Base-by-base conservation (phyloP, 2,888 invertebrate species). In the Tridacna crocea region DNA sequence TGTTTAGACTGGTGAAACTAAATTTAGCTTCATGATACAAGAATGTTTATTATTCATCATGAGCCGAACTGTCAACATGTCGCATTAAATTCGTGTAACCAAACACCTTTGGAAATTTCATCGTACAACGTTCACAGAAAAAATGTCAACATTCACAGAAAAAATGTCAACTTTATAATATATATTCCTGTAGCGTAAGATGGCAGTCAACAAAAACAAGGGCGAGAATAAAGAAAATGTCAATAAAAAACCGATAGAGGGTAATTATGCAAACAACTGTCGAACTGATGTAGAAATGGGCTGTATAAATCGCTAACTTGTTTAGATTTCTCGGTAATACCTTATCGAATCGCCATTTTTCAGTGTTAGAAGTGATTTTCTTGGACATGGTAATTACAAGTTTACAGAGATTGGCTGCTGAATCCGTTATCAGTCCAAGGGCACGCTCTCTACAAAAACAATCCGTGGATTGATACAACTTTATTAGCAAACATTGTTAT, bases 351-450 rank as follows among this genome's bases (percentile, higher is more conserved):
- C 60, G 48, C 61, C 82, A 65, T 82, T 75, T 75, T 72, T 82
- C 72, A 82, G 82, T 65, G 82, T 82, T 82, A 82, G 82, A 24
- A 12, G 48, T 27, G 63, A 72, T 63, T 72, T 65, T 47, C 70
- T 47, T 15, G 48, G 82, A 82, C 82, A 79, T 65, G 61, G 72
- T 82, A 82, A 82, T 82, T 82, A 82, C 79, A 81, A 24, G 51
- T 13, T 22, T n/a, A 48, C 46, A 46, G 26, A 51, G 70, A 46
- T 47, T 48, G 47, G 70, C 17, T 17, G 47, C 22, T 17, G 26
- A 70, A 51, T 51, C 24, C 51, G 70, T 70, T 70, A 70, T 70
- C 70, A 24, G 15, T 24, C 22, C 48, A 12, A n/a, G 51, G 70
- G 70, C 70, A 70, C 70, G 70, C 70, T 51, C 51, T 66, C 66